Conservation (phyloP, 2,888 invertebrate genomes). For the Dastarcus helophoroides region DNA sequence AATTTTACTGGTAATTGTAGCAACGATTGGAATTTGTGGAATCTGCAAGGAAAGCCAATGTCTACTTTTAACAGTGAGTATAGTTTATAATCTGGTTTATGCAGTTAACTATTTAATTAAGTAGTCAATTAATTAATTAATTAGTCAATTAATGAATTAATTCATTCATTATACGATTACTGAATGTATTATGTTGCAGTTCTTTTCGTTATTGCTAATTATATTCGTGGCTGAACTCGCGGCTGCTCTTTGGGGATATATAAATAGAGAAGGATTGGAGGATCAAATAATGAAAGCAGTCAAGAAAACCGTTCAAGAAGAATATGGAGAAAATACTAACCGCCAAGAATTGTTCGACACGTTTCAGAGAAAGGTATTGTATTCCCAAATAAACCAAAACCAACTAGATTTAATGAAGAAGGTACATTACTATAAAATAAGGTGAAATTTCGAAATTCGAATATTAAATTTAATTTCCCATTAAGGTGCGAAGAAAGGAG, state of each 20-base stretch:
- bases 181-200: conserved; percentile 40
- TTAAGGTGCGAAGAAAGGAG: too few relatives aligned
- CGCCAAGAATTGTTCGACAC: conserved; percentile 53
- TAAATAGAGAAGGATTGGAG: conserved; percentile 55
- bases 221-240: conserved; percentile 70
- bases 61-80: conserved; percentile 60
- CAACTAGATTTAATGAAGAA: too few relatives aligned
- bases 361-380: conserved; percentile 53
- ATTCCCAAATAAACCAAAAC: too few relatives aligned
- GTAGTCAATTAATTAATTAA: too few relatives aligned
- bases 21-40: conserved; percentile 75
- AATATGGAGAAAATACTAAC: conserved; percentile 44
- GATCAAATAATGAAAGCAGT: conserved; percentile 51
- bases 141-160: too few relatives aligned
- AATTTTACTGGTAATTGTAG: conserved; percentile 58
- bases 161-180: too few relatives aligned
- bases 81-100: not conserved
- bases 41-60: conserved; percentile 67
- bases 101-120: too few relatives aligned
- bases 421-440: too few relatives aligned
- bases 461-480: too few relatives aligned
- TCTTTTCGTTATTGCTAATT: conserved; percentile 64
- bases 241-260: conserved; percentile 65
- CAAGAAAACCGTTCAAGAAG: conserved; percentile 49
- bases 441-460: too few relatives aligned